Conservation (phyloP, 2,888 invertebrate genomes). For the Volucella inflata region DNA sequence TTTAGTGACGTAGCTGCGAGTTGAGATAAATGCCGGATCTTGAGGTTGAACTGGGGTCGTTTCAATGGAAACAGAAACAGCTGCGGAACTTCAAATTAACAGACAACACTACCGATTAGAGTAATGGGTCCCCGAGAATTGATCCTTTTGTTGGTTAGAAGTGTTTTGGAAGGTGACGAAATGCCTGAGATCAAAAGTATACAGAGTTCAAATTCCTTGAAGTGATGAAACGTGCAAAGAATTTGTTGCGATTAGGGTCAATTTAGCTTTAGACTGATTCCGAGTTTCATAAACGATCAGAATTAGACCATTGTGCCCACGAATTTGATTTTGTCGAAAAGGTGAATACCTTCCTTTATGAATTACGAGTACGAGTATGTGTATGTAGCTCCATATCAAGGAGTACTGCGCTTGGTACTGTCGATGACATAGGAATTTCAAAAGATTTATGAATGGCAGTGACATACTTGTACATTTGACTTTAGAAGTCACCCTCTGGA, state of each 20-base stretch:
- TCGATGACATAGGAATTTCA: too few relatives aligned
- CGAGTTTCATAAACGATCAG: too few relatives aligned
- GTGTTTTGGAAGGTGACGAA: background rate
- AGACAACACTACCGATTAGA: background rate
- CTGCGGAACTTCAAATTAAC: slow-evolving; percentile 32
- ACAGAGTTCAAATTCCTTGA: background rate
- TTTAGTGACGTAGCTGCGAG: slow-evolving; percentile 55
- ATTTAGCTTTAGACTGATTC: background rate
- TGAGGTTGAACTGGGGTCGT: slow-evolving; percentile 56
- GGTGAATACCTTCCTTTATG: too few relatives aligned
- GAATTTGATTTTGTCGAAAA: too few relatives aligned
- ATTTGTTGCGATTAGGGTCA: background rate
- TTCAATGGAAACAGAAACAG: slow-evolving; percentile 7
- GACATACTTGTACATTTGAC: too few relatives aligned
- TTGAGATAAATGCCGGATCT: slow-evolving; percentile 71
- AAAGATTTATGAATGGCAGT: too few relatives aligned
- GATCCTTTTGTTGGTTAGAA: background rate
- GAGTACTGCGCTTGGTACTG: too few relatives aligned
- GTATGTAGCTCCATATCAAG: too few relatives aligned
- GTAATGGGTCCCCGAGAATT: background rate
- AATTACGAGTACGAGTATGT: too few relatives aligned
- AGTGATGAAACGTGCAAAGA: background rate
- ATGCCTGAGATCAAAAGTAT: background rate
- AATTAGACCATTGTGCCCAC: too few relatives aligned
- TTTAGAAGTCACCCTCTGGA: too few relatives aligned